phyloP scores from a whole-genome alignment of 2,888 invertebrate species.

The Tetheella fluctuosa region DNA sequence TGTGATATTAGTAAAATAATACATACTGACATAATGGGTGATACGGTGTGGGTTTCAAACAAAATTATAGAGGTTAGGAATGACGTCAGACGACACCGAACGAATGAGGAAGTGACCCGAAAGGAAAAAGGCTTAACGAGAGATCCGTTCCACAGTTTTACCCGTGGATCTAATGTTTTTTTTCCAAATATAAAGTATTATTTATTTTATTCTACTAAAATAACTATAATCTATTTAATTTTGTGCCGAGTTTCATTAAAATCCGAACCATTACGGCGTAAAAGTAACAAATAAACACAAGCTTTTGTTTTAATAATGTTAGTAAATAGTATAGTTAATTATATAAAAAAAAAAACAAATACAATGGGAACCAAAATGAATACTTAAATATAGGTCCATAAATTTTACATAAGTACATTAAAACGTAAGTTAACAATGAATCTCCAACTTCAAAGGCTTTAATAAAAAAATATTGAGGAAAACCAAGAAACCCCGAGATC shows the following conservation, averaged over 20 bases:
- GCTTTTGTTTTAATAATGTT: no score
- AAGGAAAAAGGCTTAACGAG: not conserved
- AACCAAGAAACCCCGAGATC: conserved; percentile 18
- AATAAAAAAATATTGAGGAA: conserved; percentile 27
- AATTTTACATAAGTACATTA: not conserved
- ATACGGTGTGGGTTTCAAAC: not conserved
- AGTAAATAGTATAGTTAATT: no score
- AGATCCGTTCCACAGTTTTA: no score
- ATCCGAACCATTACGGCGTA: no score
- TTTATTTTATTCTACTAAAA: no score
- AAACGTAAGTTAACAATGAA: conserved; percentile 4
- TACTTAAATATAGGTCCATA: not conserved
- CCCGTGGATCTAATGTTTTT: no score
- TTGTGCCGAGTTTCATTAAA: no score
- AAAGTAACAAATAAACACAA: no score
- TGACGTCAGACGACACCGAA: conserved; percentile 1
- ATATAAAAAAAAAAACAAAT: no score
- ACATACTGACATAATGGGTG: not conserved
- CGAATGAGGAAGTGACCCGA: conserved; percentile 1
- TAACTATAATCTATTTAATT: no score
- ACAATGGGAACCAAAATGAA: not conserved
- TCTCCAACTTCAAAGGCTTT: conserved; percentile 12
- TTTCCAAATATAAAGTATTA: no score
- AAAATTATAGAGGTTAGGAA: not conserved
- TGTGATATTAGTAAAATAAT: not conserved